Conservation (phyloP, 35 echinoderm and acorn worm species). For the Heliocidaris erythrogramma region DNA sequence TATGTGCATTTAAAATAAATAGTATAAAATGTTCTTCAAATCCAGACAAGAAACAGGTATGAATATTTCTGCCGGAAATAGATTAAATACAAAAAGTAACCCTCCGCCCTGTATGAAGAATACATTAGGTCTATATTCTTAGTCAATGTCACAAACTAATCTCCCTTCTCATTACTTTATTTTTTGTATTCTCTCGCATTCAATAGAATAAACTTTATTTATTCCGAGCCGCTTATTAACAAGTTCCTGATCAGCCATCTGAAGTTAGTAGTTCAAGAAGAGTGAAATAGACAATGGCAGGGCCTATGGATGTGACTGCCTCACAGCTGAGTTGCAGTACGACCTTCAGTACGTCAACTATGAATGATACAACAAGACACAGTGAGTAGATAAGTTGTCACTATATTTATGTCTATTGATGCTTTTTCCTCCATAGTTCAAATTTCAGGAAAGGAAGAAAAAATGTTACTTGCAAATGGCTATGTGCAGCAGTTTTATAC, state of each 20-base stretch:
- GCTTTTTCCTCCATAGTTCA: too few relatives aligned
- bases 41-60: too few relatives aligned
- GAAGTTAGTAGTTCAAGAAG: neutral
- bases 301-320: neutral
- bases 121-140: too few relatives aligned
- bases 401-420: too few relatives aligned
- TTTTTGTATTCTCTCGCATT: neutral
- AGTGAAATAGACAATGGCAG: neutral
- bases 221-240: neutral
- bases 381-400: neutral
- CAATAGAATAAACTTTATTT: neutral
- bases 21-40: too few relatives aligned
- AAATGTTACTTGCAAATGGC: neutral
- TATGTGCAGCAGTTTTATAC: neutral
- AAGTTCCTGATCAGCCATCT: neutral
- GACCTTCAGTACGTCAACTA: conserved; percentile 16
- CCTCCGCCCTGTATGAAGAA: too few relatives aligned
- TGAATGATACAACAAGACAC: conserved; percentile 32
- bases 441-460: neutral
- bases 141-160: too few relatives aligned
- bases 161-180: neutral
- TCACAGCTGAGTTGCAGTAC: conserved; percentile 34
- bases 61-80: too few relatives aligned
- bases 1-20: too few relatives aligned
- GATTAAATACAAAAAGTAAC: too few relatives aligned